Percentiles rank a stretch among this genome's conserved stretches.
Conservation (phyloP, 2,797 vertebrate genomes). For the Coregonus sp. region DNA sequence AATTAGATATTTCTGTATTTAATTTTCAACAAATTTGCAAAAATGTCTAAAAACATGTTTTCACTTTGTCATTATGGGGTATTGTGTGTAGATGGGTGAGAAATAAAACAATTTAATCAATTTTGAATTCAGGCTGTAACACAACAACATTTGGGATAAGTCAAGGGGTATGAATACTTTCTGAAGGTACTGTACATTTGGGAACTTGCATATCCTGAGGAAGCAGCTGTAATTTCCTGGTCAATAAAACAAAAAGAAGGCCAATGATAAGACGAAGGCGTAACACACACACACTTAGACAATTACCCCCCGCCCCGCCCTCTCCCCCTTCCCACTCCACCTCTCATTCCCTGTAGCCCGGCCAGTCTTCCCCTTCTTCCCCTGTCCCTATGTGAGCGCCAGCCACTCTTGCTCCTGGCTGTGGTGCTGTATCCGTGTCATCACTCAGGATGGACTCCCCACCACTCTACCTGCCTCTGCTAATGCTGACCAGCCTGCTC, state of each 20-base stretch:
- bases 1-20: too few species aligned
- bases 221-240: background rate
- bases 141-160: too few species aligned
- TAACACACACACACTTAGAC: too few species aligned
- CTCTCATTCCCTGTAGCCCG: background rate
- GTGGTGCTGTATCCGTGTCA: conserved; percentile 11
- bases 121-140: too few species aligned
- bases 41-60: too few species aligned
- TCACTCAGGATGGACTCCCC: conserved; percentile 35
- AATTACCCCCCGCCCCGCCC: background rate
- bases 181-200: too few species aligned
- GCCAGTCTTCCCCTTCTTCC: background rate
- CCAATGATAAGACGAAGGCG: background rate
- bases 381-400: background rate
- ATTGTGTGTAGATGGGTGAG: too few species aligned
- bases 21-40: too few species aligned
- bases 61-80: too few species aligned
- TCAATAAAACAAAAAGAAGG: background rate
- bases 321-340: background rate
- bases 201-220: background rate
- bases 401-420: background rate
- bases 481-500: conserved; percentile 18
- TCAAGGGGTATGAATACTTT: too few species aligned
- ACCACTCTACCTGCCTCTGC: conserved; percentile 28
- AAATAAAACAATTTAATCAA: too few species aligned